Conservation (phyloP, 2,113 vertebrate genomes). For the Casuarius casuarius region DNA sequence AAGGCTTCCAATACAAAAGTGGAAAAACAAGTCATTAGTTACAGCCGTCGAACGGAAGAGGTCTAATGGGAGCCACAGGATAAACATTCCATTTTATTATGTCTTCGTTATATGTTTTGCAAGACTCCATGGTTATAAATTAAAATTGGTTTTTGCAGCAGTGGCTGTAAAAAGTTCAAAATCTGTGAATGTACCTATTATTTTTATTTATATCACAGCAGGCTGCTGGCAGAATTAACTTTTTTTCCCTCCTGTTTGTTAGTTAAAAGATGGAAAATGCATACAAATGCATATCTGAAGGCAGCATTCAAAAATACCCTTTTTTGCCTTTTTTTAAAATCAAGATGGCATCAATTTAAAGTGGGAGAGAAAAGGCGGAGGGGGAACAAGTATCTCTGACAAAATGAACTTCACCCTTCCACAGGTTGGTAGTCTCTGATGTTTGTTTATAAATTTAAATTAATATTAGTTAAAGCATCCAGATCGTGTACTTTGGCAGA, state of each 20-base stretch:
- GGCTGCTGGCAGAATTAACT: conserved; percentile 50
- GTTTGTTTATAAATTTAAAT: conserved; percentile 31
- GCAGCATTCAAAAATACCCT: neutral
- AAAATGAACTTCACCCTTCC: neutral
- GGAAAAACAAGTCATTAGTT: conserved; percentile 81
- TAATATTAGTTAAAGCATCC: neutral
- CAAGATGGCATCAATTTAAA: neutral
- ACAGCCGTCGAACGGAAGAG: conserved; percentile 65
- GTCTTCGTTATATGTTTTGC: conserved; percentile 71
- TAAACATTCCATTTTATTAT: conserved; percentile 74
- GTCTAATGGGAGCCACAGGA: conserved; percentile 73
- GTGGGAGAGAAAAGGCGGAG: neutral
- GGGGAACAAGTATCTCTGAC: neutral
- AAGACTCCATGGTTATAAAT: conserved; percentile 60
- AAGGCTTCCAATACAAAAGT: conserved; percentile 69
- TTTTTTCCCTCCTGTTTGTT: conserved; percentile 14
- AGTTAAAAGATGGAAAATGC: conserved; percentile 59
- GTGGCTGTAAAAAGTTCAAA: conserved; percentile 52
- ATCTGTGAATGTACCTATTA: conserved; percentile 63
- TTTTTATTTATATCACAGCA: conserved; percentile 72
- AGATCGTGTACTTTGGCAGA: neutral
- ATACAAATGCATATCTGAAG: conserved; percentile 28
- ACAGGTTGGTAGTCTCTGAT: neutral
- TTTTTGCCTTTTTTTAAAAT: neutral
- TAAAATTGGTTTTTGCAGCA: conserved; percentile 72